Base-by-base conservation (phyloP, 2,113 vertebrate genomes). In the Apaloderma vittatum region DNA sequence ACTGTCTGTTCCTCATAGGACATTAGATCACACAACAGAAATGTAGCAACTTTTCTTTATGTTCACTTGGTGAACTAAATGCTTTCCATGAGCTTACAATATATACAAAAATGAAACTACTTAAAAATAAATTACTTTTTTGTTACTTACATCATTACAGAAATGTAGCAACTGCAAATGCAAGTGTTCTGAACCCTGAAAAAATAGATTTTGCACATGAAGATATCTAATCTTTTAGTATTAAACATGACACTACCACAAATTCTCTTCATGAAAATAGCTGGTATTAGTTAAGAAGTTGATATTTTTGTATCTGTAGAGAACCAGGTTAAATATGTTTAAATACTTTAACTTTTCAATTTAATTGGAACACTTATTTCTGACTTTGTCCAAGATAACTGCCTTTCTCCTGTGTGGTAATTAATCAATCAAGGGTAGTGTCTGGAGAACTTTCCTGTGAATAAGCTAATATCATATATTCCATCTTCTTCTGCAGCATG, bases 401-500 rank as follows among this genome's bases (percentile, higher is more conserved):
- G 46, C 11, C 15, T 36, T 65, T 89, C 23, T 72, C 15, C 43
- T 52, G 8, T 46, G 10, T 6, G 11, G 23, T 32, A 86, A 70
- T 46, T 55, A 55, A 30, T n/a, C 0, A 0, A 9, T n/a, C 20
- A 23, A 30, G 7, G 19, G 26, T 19, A 27, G 45, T 40, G 29
- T 46, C 45, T 52, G 14, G 7, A 29, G 20, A 75, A 54, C 52
- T 58, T 86, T 29, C 32, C 57, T 61, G 4, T 51, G 27, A 11
- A 8, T 6, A 48, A 92, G 43, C 24, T 24, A 82, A 68, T 27
- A 49, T 15, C 15, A 52, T 19, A 9, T 27, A 80, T 70, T 84
- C 30, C 51, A 40, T 90, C 72, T 98, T 97, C 30, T 96, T 96
- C 66, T 82, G 70, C 97, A 99, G 99, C 99, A 99, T 67, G 99